Base-by-base conservation (phyloP, 2,888 invertebrate species). In the Notodonta dromedarius region DNA sequence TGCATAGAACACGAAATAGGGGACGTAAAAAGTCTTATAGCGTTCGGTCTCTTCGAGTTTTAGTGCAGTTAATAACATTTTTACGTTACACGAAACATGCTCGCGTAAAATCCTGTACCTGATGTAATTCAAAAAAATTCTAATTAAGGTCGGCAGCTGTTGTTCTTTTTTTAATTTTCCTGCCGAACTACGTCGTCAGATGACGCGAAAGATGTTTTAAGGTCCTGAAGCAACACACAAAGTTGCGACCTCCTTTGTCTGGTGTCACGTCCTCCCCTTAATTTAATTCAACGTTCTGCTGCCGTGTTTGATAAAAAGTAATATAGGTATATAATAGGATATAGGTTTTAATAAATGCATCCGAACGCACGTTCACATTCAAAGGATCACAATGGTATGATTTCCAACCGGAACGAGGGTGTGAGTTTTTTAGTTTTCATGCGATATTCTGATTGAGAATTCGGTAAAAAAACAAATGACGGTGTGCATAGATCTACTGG, bases 71-170 rank as follows among this genome's bases (percentile, higher is more conserved):
- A 79, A 77, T 80, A 80, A 82, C 76, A 80, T 79, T 82, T 80
- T 80, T 78, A 78, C 72, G 77, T 73, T 70, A 67, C 66, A 62
- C 62, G 76, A 79, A 83, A 83, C 79, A 82, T 79, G 75, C 78
- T 70, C 67, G 65, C 66, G 74, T 70, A 81, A 80, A 80, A 80
- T 83, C 24, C 24, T 75, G 78, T 82, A 55, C 56, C 79, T 84
- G 83, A 80, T 88, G 84, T 88, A 86, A 92, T 93, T 91, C 88
- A 84, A 85, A 89, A 91, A 90, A 92, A 88, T 92, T n/a, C 89
- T 93, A 92, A 91, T 93, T 91, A 93, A 87, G 86, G 80, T 74
- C 74, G 82, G 76, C 93, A 93, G 88, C 89, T 91, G 93, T 87
- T 86, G 83, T 84, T 60, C 65, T 88, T 90, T 76, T 82, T 92